Evolutionary conservation across 1,140 invertebrate species (phyloP), one percentile per base, ranked within the genome.

Genomic region (Alviniconcha marisindica): DNA sequence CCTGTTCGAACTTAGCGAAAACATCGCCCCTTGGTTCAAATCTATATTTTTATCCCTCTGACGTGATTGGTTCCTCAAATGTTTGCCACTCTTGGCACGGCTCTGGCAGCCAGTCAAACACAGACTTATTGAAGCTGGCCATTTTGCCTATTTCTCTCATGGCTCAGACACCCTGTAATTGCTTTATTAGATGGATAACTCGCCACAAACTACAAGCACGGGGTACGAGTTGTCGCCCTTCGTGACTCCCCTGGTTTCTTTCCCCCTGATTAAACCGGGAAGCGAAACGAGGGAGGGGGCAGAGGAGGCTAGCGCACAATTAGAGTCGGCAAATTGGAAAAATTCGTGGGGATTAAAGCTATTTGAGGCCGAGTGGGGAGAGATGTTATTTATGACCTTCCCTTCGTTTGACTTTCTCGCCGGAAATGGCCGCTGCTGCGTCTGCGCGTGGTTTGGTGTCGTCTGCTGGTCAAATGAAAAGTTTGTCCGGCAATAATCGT

Each of bases 181-280:
- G 83, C 79, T 81, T 84, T 84, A 84, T 84, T 84, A 81, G 78
- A 84, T 84, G 83, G 78, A 84, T 84, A 84, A 84, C 83, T 77
- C 78, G 73, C 54, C 78, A 81, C 66, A 76, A 84, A 84, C 56
- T 82, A 60, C 51, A 73, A 66, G 78, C 54, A 66, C 33, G 40
- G 54, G 60, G 71, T 54, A 44, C 83, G 76, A 84, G 80, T 84
- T 81, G 54, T 69, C 51, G 71, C 79, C 54, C 78, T 69, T 51
- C 42, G 48, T 77, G 73, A 81, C 83, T 81, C 31, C 44, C 48
- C 40, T 36, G 71, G 44, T 56, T 69, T 76, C 83, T 77, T 33
- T 28, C 31, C 48, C 48, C 33, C 60, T 84, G 78, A 81, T 81
- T 84, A 81, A 76, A 81, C 83, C 69, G 54, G 69, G 79, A 44